Percentiles rank a stretch among this genome's conserved stretches.
phyloP scores from a whole-genome alignment of 2,797 vertebrate genomes.

The Macropodus opercularis region DNA sequence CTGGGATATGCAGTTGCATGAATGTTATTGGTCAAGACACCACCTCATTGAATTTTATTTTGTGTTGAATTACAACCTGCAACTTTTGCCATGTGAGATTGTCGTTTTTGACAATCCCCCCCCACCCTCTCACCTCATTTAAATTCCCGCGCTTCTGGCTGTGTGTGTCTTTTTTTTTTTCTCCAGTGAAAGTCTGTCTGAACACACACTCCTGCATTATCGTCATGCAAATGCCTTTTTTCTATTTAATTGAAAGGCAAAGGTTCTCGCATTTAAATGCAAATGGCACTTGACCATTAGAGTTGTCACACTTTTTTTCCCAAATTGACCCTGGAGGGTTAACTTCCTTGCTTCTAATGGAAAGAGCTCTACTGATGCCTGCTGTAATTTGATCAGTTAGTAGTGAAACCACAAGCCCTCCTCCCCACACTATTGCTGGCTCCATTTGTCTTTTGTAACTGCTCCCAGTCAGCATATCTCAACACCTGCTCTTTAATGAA shows the following conservation, averaged over 20 bases:
- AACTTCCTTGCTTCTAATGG: constrained; percentile 67
- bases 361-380: constrained; percentile 71
- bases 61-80: neutral
- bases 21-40: neutral
- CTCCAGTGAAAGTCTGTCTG: neutral
- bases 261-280: constrained; percentile 62
- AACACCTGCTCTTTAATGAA: constrained; percentile 80
- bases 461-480: constrained; percentile 75
- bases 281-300: constrained; percentile 62
- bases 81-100: neutral
- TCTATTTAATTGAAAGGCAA: constrained; percentile 50
- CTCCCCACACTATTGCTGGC: constrained; percentile 36
- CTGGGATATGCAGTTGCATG: neutral
- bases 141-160: neutral
- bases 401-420: constrained; percentile 67
- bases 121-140: neutral
- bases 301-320: constrained; percentile 53
- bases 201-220: neutral
- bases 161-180: neutral
- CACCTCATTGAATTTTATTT: neutral
- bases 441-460: constrained; percentile 64
- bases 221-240: constrained; percentile 50
- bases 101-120: neutral
- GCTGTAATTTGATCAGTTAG: constrained; percentile 78
- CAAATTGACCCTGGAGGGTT: constrained; percentile 62